phyloP scores from a whole-genome alignment of 2,888 invertebrate genomes.

The Formica aserva region DNA sequence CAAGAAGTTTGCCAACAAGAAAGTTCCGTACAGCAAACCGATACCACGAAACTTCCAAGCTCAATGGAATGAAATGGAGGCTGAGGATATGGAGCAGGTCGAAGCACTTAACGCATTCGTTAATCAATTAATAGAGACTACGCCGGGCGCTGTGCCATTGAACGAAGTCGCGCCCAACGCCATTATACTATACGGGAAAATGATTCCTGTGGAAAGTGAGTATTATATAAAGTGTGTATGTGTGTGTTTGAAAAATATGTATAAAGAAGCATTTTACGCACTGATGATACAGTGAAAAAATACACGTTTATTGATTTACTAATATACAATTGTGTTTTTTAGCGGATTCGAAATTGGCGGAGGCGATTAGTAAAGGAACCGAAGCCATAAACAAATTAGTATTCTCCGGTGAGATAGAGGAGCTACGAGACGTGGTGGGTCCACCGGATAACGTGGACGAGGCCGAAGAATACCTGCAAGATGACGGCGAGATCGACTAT shows the following conservation, averaged over 20 bases:
- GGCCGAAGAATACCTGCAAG: slow-evolving; percentile 85
- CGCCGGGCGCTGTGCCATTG: slow-evolving; percentile 92
- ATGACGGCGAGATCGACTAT: slow-evolving; percentile 86
- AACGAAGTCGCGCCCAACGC: slow-evolving; percentile 93
- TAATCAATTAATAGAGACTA: slow-evolving; percentile 91
- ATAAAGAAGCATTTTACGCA: neutral
- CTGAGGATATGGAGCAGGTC: slow-evolving; percentile 84
- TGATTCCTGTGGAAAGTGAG: slow-evolving; percentile 91
- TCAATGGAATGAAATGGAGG: slow-evolving; percentile 96
- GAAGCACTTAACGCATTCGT: slow-evolving; percentile 89
- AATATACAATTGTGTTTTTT: slow-evolving; percentile 69
- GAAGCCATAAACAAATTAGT: slow-evolving; percentile 92
- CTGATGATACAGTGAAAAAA: neutral
- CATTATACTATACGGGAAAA: slow-evolving; percentile 93
- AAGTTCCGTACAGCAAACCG: slow-evolving; percentile 97
- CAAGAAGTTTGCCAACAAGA: slow-evolving; percentile 90
- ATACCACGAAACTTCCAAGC: slow-evolving; percentile 98
- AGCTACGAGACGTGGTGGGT: slow-evolving; percentile 92
- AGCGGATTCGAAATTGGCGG: slow-evolving; percentile 92
- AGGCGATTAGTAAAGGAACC: slow-evolving; percentile 92
- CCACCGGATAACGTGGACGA: slow-evolving; percentile 88
- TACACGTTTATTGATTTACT: neutral
- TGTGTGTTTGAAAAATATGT: neutral
- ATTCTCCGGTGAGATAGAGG: slow-evolving; percentile 93
- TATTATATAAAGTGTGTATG: slow-evolving; percentile 54